A percentile compares a stretch with the other conserved stretches of the same genome.
These are phyloP conservation scores for Myotis davidii DNA, from an alignment of 2,113 vertebrate genomes.

Conservation along the genomic window DNA sequence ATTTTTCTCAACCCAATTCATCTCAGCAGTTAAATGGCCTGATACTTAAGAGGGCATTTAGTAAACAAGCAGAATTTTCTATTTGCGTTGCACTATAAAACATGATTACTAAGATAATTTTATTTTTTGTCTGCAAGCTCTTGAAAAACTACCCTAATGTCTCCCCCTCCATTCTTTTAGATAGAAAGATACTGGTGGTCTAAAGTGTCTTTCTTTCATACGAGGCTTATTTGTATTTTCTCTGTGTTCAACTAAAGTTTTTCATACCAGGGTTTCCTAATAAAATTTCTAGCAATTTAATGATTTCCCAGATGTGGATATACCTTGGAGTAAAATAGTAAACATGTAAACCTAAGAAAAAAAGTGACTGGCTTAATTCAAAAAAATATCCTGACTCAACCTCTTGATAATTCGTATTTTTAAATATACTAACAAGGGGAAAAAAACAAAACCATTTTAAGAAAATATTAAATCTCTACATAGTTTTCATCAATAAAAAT, in stretches of 20 bases:
- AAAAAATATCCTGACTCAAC: neutral
- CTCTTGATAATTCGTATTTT: neutral
- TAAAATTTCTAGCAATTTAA: conserved; percentile 13
- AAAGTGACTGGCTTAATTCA: neutral
- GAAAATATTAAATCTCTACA: neutral
- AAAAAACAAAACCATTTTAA: conserved; percentile 9
- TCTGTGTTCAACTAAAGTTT: neutral
- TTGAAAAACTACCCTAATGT: neutral
- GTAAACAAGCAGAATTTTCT: conserved; percentile 13
- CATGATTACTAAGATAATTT: neutral
- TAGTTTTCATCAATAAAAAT: neutral
- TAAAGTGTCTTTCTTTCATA: neutral
- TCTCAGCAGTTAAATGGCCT: neutral
- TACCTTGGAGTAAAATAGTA: neutral
- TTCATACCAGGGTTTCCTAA: neutral
- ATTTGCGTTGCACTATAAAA: conserved; percentile 17
- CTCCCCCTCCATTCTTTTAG: neutral
- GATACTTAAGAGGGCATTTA: neutral
- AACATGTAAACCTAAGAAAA: neutral
- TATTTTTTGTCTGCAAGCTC: neutral
- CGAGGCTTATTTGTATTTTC: neutral
- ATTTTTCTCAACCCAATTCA: conserved; percentile 1
- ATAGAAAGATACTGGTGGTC: neutral
- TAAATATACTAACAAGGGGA: neutral
- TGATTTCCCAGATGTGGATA: neutral